These are phyloP conservation scores for Hirtodrosophila cameraria DNA, from an alignment of 2,888 invertebrate species.

Conservation along the genomic window DNA sequence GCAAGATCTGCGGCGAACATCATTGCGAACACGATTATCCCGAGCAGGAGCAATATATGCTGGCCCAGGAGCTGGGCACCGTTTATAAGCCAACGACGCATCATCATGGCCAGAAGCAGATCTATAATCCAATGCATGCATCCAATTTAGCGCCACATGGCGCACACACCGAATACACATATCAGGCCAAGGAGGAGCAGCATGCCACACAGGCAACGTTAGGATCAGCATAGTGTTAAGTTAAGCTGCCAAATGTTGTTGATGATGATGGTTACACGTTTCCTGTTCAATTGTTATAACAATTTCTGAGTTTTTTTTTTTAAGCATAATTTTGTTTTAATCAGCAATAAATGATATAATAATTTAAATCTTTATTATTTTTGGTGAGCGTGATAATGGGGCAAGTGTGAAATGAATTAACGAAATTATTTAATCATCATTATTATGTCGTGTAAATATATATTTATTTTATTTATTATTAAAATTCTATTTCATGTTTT, in stretches of 20 bases:
- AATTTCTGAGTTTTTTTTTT: constrained; percentile 64
- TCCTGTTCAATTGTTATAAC: constrained; percentile 52
- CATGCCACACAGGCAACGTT: constrained; percentile 23
- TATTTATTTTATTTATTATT: too few relatives aligned
- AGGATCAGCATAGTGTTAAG: constrained; percentile 44
- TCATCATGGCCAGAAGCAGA: constrained; percentile 53
- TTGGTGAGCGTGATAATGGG: too few relatives aligned
- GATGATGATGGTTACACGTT: constrained; percentile 15
- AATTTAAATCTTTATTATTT: constrained; percentile 28
- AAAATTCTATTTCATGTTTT: too few relatives aligned
- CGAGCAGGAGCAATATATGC: constrained; percentile 85
- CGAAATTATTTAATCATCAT: not conserved
- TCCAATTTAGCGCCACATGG: constrained; percentile 42
- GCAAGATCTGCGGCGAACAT: constrained; percentile 89
- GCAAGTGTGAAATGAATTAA: constrained; percentile 8
- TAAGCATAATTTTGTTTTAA: constrained; percentile 55
- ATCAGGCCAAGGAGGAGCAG: constrained; percentile 55
- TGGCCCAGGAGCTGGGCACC: constrained; percentile 82
- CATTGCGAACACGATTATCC: constrained; percentile 89
- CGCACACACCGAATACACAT: constrained; percentile 54
- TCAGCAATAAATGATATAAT: constrained; percentile 47
- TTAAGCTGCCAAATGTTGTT: constrained; percentile 35
- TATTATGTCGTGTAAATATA: too few relatives aligned
- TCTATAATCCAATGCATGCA: constrained; percentile 75
- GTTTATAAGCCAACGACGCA: constrained; percentile 69